Conservation (phyloP, 2,113 vertebrate species). For the Paramormyrops kingsleyae region DNA sequence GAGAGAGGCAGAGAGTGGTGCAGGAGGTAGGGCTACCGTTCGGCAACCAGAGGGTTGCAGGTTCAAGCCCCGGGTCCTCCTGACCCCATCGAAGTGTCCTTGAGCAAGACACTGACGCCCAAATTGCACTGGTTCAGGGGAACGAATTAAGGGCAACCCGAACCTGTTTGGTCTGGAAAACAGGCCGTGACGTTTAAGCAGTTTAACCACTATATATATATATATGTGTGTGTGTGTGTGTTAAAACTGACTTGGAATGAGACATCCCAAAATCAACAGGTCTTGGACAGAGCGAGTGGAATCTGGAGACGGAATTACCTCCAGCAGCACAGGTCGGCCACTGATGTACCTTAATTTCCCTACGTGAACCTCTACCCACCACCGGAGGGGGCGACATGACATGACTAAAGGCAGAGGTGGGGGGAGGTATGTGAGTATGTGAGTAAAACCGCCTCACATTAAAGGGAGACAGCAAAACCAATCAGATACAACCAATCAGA, state of each 20-base stretch:
- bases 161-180: constrained; percentile 28
- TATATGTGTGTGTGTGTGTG: too few relatives aligned
- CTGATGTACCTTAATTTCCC: neutral
- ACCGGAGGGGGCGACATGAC: constrained; percentile 5
- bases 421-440: too few relatives aligned
- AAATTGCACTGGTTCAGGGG: too few relatives aligned
- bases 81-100: too few relatives aligned
- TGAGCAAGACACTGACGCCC: too few relatives aligned
- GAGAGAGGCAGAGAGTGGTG: constrained; percentile 24
- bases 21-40: too few relatives aligned
- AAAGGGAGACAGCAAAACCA: neutral
- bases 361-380: neutral
- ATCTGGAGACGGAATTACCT: neutral
- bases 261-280: neutral
- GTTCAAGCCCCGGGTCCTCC: too few relatives aligned
- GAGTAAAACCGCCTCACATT: neutral
- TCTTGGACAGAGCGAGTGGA: neutral
- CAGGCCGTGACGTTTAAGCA: neutral
- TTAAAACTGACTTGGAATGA: neutral
- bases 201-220: neutral
- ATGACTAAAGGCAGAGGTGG: neutral
- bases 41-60: too few relatives aligned
- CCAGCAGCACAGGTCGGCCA: neutral
- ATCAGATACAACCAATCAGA: neutral
- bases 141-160: constrained; percentile 50